Base-by-base conservation (phyloP, 2,113 vertebrate genomes). In the Paralichthys olivaceus region DNA sequence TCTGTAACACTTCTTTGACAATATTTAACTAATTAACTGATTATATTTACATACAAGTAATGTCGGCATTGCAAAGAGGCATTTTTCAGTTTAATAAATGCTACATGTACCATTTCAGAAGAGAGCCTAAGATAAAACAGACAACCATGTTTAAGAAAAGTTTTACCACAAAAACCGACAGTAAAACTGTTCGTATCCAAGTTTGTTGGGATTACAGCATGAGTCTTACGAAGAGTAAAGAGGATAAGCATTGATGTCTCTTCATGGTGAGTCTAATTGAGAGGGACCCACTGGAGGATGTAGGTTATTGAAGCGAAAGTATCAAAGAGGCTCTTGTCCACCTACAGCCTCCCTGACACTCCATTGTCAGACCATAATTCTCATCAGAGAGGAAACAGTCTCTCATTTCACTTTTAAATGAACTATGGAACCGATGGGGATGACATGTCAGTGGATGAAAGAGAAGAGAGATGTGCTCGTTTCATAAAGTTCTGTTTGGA, bases 311-410 rank as follows among this genome's bases (percentile, higher is more conserved):
- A 83, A 20, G 32, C 19, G 51, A 59, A 55, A 49, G 26, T 61
- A 69, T 72, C 65, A 59, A 70, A 79, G 67, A 78, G 80, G 12
- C 49, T 69, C 74, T 66, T 67, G 64, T 84, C 59, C 69, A 71
- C 81, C 58, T 53, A 32, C 64, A 58, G 43, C 14, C 55, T 47
- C 37, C 47, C 29, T 40, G 54, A 49, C 53, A 62, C 23, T 15
- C 25, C 28, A 23, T 19, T 79, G 72, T 75, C 53, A 75, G 14
- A 45, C 14, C 25, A 45, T 47, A 75, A 54, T 0, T 49, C 40
- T 60, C 51, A 59, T 37, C 26, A n/a, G 20, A 13, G 37, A 55
- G 9, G 14, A 72, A 78, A 51, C 32, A 23, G 26, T 45, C 7
- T 68, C 53, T 77, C 43, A 80, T 82, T 75, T 66, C 51, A 57